Evolutionary conservation across 2,797 vertebrate species (phyloP).

Genomic region (Naso thynnoides): DNA sequence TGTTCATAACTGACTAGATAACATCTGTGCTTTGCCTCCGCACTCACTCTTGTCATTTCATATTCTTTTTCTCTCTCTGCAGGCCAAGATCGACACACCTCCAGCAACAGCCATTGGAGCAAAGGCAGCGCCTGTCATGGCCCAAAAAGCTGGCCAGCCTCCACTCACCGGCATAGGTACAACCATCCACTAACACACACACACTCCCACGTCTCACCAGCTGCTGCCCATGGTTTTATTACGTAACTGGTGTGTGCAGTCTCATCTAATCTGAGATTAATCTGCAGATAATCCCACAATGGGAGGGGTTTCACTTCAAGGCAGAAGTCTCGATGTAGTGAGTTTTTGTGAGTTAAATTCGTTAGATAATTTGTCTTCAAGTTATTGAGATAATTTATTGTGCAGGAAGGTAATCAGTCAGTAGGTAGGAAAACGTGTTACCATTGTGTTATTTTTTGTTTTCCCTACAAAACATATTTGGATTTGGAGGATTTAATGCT

Average conservation of each 20-base stretch:
- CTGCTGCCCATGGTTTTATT: slow-evolving; percentile 35
- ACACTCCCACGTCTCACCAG: slow-evolving; percentile 19
- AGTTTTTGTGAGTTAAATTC: background rate
- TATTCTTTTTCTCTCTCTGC: slow-evolving; percentile 33
- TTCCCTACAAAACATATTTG: background rate
- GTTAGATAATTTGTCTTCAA: slow-evolving; percentile 3
- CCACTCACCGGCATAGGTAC: slow-evolving; percentile 91
- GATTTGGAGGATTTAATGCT: background rate
- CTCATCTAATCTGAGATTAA: slow-evolving; percentile 61
- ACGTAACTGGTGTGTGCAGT: slow-evolving; percentile 39
- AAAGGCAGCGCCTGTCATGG: slow-evolving; percentile 84
- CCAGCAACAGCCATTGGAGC: slow-evolving; percentile 83
- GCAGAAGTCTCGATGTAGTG: background rate
- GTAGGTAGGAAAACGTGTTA: background rate
- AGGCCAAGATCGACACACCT: slow-evolving; percentile 89
- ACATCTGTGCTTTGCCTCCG: no score
- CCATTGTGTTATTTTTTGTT: background rate
- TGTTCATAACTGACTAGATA: background rate
- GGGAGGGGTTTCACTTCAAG: slow-evolving; percentile 27
- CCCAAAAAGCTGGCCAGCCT: slow-evolving; percentile 85
- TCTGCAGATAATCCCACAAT: slow-evolving; percentile 55
- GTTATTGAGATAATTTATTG: slow-evolving; percentile 4
- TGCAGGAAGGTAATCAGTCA: background rate
- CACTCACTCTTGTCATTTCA: no score
- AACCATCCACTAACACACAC: slow-evolving; percentile 18